phyloP scores from a whole-genome alignment of 2,113 vertebrate species.

The Pomatorhinus ruficollis region DNA sequence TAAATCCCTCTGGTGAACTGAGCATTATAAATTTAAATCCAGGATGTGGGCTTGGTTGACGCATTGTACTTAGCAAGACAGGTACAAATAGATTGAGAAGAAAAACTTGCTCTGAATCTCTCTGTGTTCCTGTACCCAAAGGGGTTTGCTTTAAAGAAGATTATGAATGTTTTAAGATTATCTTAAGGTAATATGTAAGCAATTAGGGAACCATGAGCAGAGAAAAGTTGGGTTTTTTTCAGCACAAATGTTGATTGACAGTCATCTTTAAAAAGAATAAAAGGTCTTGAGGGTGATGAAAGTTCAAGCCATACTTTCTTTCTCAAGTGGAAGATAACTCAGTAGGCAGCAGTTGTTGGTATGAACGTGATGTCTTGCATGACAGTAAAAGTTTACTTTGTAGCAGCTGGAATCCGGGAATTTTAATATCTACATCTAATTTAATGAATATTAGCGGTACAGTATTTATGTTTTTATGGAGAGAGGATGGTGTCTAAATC shows the following conservation, averaged over 20 bases:
- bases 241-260: not conserved
- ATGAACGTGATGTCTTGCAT: not conserved
- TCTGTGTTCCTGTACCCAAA: constrained; percentile 7
- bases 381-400: not conserved
- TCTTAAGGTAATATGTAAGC: constrained; percentile 19
- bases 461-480: not conserved
- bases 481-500: not conserved
- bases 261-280: not conserved
- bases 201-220: constrained; percentile 18
- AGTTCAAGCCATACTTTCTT: not conserved
- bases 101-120: constrained; percentile 28
- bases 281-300: not conserved
- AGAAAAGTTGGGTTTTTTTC: not conserved
- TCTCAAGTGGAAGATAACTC: not conserved
- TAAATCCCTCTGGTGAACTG: constrained; percentile 57
- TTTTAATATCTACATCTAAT: not conserved
- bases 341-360: not conserved
- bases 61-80: constrained; percentile 33
- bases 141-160: constrained; percentile 56
- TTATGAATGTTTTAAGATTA: constrained; percentile 49
- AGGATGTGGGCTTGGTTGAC: constrained; percentile 31
- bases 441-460: not conserved
- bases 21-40: constrained; percentile 65
- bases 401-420: not conserved
- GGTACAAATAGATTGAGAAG: constrained; percentile 45